Percentiles rank a stretch among this genome's conserved stretches.
Evolutionary conservation across 2,888 invertebrate species (phyloP).

Genomic region (Dynastes grantii): DNA sequence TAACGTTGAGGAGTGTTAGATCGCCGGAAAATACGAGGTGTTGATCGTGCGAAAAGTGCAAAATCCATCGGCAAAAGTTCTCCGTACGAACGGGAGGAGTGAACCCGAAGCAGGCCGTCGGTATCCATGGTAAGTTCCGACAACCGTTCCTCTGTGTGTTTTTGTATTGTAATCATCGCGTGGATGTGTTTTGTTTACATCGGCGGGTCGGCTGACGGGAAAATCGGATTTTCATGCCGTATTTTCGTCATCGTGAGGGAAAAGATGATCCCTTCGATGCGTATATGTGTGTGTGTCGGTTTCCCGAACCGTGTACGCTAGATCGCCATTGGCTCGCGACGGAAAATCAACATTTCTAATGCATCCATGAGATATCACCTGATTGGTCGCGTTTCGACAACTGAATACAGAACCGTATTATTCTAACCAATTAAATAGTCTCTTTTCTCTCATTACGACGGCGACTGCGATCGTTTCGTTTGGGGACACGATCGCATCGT

Average conservation of each 20-base stretch:
- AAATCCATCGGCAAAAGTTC: conserved; percentile 55
- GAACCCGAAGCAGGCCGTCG: conserved; percentile 64
- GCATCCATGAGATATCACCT: conserved; percentile 70
- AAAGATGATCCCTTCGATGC: neutral
- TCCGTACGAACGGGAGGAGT: conserved; percentile 56
- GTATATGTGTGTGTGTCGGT: neutral
- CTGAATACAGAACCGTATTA: conserved; percentile 71
- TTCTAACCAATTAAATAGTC: conserved; percentile 72
- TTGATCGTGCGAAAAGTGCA: conserved; percentile 55
- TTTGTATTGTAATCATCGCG: conserved; percentile 55
- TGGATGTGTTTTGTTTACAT: conserved; percentile 28
- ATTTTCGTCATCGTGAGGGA: conserved; percentile 1
- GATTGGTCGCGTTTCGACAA: conserved; percentile 72
- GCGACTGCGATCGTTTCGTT: conserved; percentile 52
- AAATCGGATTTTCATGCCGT: conserved; percentile 37
- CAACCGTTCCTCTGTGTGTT: conserved; percentile 59
- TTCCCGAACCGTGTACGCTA: conserved; percentile 53
- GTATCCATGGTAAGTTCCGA: conserved; percentile 70
- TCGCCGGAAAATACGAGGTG: conserved; percentile 54
- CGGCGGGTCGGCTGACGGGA: conserved; percentile 16
- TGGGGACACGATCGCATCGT: conserved; percentile 54
- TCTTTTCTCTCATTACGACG: conserved; percentile 63
- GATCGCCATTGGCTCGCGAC: conserved; percentile 67
- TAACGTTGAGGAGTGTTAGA: conserved; percentile 56
- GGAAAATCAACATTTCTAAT: conserved; percentile 71